Base-by-base conservation (phyloP, 2,888 invertebrate species). In the Tetragonisca angustula region DNA sequence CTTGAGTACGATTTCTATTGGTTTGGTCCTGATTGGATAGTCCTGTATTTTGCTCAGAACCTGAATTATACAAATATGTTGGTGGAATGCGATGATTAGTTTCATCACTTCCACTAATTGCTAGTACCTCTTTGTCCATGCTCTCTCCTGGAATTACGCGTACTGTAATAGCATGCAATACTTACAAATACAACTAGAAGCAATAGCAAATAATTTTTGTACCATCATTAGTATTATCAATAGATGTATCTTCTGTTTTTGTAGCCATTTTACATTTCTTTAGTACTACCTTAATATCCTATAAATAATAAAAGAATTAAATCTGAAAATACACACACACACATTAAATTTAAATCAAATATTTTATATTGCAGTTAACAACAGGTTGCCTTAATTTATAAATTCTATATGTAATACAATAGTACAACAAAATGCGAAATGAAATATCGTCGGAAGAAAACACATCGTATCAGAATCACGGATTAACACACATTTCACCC, bases 1-100 rank as follows among this genome's bases (percentile, higher is more conserved):
- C 96, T 92, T 95, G 95, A 91, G 96, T 96, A 83, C 94, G 91
- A 80, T 90, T 92, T 64, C 92, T 91, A 79, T 91, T 91, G 81
- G 91, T 89, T 59, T 91, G 91, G 50, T 94, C 92, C 62, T 88
- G 91, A 69, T 93, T 92, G 19, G 82, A 88, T 72, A 86, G 86
- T 24, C 91, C 91, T 32, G 87, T 88, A 24, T 88, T 87, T 81
- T 91, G 92, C 64, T 93, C 93, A 21, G 93, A 91, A 77, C 92
- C 91, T 6, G 91, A 86, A 81, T 89, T 93, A 79, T 92, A 93
- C 76, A 93, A 86, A 90, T 94, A 94, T 62, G 92, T 92, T 15
- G 93, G 93, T 70, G 94, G 94, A 75, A 93, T 90, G 24, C 93
- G 92, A 82, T 92, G 93, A 85, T 88, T 89, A 19, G 88, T 87